Evolutionary conservation across 2,888 invertebrate genomes (phyloP).

Genomic region (Alloplasta piceator): DNA sequence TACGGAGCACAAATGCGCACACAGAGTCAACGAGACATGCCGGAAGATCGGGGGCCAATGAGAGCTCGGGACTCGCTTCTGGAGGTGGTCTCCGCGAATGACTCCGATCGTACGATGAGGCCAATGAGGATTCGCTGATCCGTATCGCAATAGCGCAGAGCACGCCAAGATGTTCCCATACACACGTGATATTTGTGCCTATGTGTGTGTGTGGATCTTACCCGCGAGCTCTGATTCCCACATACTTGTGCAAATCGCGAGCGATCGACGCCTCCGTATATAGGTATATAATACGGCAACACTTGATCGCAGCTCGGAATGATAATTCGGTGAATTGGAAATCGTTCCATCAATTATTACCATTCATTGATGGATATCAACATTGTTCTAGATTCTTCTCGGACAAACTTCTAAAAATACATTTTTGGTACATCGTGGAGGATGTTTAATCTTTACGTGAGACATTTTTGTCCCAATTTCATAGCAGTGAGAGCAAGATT

Average conservation of each 20-base stretch:
- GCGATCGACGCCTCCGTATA: not conserved
- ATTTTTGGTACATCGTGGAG: too few species aligned
- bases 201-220: not conserved
- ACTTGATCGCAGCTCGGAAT: too few species aligned
- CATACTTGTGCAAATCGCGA: constrained; percentile 26
- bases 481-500: too few species aligned
- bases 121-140: constrained; percentile 70
- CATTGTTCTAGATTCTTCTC: too few species aligned
- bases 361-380: too few species aligned
- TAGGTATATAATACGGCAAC: not conserved
- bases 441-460: too few species aligned
- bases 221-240: constrained; percentile 6
- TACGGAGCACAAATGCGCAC: constrained; percentile 24
- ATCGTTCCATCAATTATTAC: too few species aligned
- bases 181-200: not conserved
- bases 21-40: constrained; percentile 50
- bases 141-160: constrained; percentile 62
- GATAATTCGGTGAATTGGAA: too few species aligned
- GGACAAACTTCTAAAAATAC: too few species aligned
- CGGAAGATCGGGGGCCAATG: constrained; percentile 65
- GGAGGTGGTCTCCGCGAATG: constrained; percentile 68
- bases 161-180: constrained; percentile 44
- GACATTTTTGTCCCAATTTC: too few species aligned
- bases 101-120: constrained; percentile 68
- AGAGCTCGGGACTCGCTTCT: constrained; percentile 59